phyloP scores from a whole-genome alignment of 2,113 vertebrate genomes.

The Hyaena hyaena region DNA sequence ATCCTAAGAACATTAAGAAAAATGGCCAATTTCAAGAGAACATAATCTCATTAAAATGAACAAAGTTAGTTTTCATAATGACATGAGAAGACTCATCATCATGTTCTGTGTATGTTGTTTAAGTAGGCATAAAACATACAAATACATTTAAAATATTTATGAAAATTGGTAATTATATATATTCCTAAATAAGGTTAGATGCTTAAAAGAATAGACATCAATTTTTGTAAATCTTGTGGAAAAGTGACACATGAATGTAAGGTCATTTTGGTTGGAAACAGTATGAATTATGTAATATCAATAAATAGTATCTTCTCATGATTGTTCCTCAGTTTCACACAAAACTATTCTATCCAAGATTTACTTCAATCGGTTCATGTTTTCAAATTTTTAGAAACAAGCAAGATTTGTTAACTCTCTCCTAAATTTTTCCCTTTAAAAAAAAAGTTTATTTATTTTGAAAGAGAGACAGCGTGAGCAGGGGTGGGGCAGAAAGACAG shows the following conservation, averaged over 20 bases:
- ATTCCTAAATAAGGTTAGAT: background rate
- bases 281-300: background rate
- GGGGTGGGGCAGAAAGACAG: too few species aligned
- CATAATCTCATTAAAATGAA: background rate
- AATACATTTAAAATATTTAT: background rate
- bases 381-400: background rate
- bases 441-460: too few species aligned
- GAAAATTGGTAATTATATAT: background rate
- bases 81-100: background rate
- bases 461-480: too few species aligned
- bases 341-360: background rate
- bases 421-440: background rate
- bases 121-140: background rate
- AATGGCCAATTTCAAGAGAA: background rate
- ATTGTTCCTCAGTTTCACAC: background rate
- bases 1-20: background rate
- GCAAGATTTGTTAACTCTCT: background rate
- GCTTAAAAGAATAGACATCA: background rate
- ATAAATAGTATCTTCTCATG: background rate
- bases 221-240: background rate
- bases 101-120: background rate
- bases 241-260: background rate
- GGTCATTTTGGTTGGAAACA: background rate
- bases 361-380: background rate
- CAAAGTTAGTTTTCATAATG: background rate